Evolutionary conservation across 2,888 invertebrate species (phyloP).

Genomic region (Dynastes maya): DNA sequence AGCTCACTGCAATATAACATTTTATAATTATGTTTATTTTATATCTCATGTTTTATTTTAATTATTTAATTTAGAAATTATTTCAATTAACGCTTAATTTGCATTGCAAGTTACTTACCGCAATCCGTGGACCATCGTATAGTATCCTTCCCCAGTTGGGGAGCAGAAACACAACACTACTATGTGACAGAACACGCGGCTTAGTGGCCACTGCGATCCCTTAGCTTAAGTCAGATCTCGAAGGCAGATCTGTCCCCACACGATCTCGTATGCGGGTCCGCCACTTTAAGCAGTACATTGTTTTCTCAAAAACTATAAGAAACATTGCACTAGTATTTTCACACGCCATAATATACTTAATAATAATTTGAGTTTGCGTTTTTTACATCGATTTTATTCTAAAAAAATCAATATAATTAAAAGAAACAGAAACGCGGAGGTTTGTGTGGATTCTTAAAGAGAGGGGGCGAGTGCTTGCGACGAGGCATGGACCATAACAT

Average conservation of each 20-base stretch:
- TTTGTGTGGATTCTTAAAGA: conserved; percentile 54
- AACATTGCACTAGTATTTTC: conserved; percentile 54
- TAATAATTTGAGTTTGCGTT: not conserved
- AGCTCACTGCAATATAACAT: too few species aligned
- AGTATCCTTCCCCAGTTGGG: conserved; percentile 64
- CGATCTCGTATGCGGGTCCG: conserved; percentile 60
- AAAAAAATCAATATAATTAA: not conserved
- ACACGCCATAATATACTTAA: not conserved
- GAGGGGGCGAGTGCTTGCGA: conserved; percentile 55
- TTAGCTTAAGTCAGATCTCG: conserved; percentile 64
- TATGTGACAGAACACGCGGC: conserved; percentile 68
- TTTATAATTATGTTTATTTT: not conserved
- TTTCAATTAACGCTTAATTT: too few species aligned
- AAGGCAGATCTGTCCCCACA: conserved; percentile 64
- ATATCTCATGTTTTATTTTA: not conserved
- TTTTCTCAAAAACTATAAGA: conserved; percentile 54
- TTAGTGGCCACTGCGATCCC: conserved; percentile 70
- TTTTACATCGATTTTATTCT: conserved; percentile 8
- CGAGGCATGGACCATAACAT: conserved; percentile 60
- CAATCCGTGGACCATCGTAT: conserved; percentile 68
- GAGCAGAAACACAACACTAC: conserved; percentile 65
- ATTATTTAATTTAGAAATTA: not conserved
- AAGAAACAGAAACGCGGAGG: conserved; percentile 51
- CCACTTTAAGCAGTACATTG: conserved; percentile 61
- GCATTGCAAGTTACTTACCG: conserved; percentile 62